Base-by-base conservation (phyloP, 2,797 vertebrate species). In the Vultur gryphus region DNA sequence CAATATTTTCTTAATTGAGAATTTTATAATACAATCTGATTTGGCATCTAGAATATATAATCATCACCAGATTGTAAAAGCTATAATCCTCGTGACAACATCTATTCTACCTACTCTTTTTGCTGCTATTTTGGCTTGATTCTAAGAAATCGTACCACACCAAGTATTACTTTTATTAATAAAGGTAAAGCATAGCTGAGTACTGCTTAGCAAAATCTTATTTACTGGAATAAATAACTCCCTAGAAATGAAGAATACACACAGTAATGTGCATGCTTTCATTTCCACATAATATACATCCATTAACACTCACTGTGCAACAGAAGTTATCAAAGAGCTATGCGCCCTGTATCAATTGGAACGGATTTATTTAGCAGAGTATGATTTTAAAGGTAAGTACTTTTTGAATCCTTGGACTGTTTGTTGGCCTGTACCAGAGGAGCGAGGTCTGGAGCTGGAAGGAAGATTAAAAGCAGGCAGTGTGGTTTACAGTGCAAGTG, bases 1-100 rank as follows among this genome's bases (percentile, higher is more conserved):
- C 24, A 59, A 31, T 80, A 80, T 95, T 93, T 92, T 84, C 77
- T 90, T 90, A 87, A 92, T 96, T 94, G 84, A 93, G 72, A 76
- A 61, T 66, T 82, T 89, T 65, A 83, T 48, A 93, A 85, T 66
- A 57, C 57, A 78, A 84, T 87, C 51, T 70, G 52, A 88, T 83
- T 95, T 92, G 77, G 80, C 92, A 93, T 85, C 71, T 88, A 90
- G 70, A 95, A 84, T 81, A 94, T 70, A 69, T 70, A 91, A 81
- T 79, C 88, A 90, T 35, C 77, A 83, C 59, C 66, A 91, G 62
- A 94, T 95, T 58, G 43, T 79, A 92, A 95, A 95, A 66, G 65
- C 82, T 84, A 52, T 58, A 92, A 84, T 92, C 76, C 70, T 85
- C 5, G 3, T 70, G 89, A 90, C 78, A 87, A 72, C 25, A 84